These are phyloP conservation scores for Battus philenor DNA, from an alignment of 1,140 invertebrate species.

Conservation along the genomic window DNA sequence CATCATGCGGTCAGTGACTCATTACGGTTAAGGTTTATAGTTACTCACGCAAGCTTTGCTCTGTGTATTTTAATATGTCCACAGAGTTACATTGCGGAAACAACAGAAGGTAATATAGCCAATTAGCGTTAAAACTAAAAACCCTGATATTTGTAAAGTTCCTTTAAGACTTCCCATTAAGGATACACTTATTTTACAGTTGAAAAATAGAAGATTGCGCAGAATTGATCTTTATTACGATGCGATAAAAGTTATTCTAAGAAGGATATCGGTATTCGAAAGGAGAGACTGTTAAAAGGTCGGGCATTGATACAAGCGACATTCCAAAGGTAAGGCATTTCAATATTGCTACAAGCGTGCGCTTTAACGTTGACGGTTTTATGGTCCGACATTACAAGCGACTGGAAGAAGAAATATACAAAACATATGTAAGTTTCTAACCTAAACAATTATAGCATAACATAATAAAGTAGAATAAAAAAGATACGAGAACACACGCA, in stretches of 20 bases:
- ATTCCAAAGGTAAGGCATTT: conserved; percentile 13
- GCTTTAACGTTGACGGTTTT: conserved; percentile 10
- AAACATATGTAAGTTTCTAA: too few relatives aligned
- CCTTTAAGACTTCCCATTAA: conserved; percentile 2
- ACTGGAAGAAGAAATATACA: too few relatives aligned
- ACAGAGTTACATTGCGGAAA: conserved; percentile 10
- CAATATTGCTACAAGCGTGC: conserved; percentile 3
- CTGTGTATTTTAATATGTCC: too few relatives aligned
- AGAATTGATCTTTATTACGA: conserved; percentile 1
- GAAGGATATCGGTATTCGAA: background rate
- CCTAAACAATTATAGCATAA: too few relatives aligned
- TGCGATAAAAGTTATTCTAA: background rate
- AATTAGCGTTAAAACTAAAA: conserved; percentile 14
- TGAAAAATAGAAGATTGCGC: background rate
- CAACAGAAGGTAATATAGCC: background rate
- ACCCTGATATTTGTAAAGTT: conserved; percentile 12
- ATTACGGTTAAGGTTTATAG: conserved; percentile 26
- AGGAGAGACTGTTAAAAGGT: conserved; percentile 11
- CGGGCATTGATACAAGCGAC: conserved; percentile 11
- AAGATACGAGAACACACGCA: too few relatives aligned
- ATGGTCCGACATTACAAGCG: conserved; percentile 2
- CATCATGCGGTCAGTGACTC: conserved; percentile 38
- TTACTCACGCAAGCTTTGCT: conserved; percentile 34
- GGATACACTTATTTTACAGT: background rate
- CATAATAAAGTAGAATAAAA: too few relatives aligned